Base-by-base conservation (phyloP, 2,888 invertebrate species). In the Dynastes tityus region DNA sequence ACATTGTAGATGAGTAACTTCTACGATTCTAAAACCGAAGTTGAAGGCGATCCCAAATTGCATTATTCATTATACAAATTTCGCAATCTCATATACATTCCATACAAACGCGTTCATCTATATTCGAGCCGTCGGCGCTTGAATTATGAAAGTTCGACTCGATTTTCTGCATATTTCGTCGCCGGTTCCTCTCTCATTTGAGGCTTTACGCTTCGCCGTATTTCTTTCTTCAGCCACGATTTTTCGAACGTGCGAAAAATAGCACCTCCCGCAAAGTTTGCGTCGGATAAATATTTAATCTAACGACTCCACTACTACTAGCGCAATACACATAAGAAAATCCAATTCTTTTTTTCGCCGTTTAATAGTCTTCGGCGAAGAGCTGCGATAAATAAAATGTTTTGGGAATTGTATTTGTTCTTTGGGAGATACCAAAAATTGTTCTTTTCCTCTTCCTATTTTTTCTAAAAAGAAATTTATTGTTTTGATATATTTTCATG, bases 21-120 rank as follows among this genome's bases (percentile, higher is more conserved):
- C 9, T 16, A n/a, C 16, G 53, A 3, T 32, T 32, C 51, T 13
- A 68, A 71, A 37, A 22, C 32, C 32, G 27, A 49, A 70, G 49
- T 32, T 3, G 55, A 71, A 37, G 32, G 27, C 13, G 45, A 8
- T 27, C 49, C 13, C 53, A 5, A 37, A 5, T 37, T 74, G 61
- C 73, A 74, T 74, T 74, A 74, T 74, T 74, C 73, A 74, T 74
- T 45, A 58, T 61, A 74, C 61, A 74, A 74, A 74, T 74, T 74
- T 55, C 61, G 45, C 61, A 16, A 32, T n/a, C 11, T 22, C 22
- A 32, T 40, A 61, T 45, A 32, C 5, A 32, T 32, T 32, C 32
- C 32, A 32, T 32, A 32, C 32, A 32, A 32, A 32, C 32, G 32
- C 32, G 32, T 9, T 74, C 73, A 74, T 74, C 63, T 63, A 74